Percentiles rank a stretch among this genome's conserved stretches.
phyloP scores from a whole-genome alignment of 2,113 vertebrate genomes.

The Potamarius usumacintae region DNA sequence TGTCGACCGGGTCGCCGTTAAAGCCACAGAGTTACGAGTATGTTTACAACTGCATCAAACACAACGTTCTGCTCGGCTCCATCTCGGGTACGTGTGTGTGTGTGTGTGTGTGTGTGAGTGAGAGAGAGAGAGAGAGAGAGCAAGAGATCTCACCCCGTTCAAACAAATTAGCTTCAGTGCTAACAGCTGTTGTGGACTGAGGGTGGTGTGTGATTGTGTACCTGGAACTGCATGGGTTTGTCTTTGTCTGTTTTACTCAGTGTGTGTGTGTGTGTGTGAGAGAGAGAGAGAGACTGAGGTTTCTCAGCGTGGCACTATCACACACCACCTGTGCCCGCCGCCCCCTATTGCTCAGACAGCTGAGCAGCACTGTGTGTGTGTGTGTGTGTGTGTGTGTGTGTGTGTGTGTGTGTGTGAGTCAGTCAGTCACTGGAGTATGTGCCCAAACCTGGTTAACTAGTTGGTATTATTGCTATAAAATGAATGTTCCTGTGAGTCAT shows the following conservation, averaged over 20 bases:
- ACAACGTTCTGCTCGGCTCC: slow-evolving; percentile 86
- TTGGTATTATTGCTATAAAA: neutral
- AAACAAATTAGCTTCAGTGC: slow-evolving; percentile 58
- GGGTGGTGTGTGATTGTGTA: slow-evolving; percentile 23
- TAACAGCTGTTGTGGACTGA: slow-evolving; percentile 49
- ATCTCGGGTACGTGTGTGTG: slow-evolving; percentile 83
- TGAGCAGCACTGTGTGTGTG: slow-evolving; percentile 33
- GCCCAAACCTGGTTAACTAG: neutral
- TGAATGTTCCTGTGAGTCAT: neutral
- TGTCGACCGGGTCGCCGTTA: slow-evolving; percentile 92
- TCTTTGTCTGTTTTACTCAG: neutral
- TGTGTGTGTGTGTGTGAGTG: slow-evolving; percentile 20
- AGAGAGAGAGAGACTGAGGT: slow-evolving; percentile 15
- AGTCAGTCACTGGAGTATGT: neutral
- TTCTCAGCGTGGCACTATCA: slow-evolving; percentile 50
- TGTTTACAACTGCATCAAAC: slow-evolving; percentile 88
- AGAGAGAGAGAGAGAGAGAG: neutral
- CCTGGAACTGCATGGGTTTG: neutral
- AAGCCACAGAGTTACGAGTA: slow-evolving; percentile 93
- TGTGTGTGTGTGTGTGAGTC: neutral
- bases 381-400: slow-evolving; percentile 33
- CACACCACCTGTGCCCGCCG: slow-evolving; percentile 54
- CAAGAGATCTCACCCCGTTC: slow-evolving; percentile 36
- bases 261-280: slow-evolving; percentile 29
- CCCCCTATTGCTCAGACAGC: slow-evolving; percentile 42